phyloP scores from a whole-genome alignment of 2,888 invertebrate species.

The Anthrax anthrax region DNA sequence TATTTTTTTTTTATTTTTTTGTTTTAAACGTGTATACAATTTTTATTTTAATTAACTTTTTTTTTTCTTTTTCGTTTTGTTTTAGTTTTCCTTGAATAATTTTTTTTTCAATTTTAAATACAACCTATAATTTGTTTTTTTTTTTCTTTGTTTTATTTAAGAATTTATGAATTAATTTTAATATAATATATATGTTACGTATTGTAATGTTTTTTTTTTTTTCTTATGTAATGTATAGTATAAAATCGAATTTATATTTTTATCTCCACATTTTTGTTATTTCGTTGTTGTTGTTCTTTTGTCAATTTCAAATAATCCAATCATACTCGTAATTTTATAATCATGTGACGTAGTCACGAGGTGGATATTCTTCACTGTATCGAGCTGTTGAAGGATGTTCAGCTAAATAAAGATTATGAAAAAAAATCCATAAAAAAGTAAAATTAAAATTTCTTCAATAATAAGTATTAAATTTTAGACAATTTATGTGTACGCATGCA shows the following conservation, averaged over 20 bases:
- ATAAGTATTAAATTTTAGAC: background rate
- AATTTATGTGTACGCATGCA: too few relatives aligned
- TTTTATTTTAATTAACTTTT: too few relatives aligned
- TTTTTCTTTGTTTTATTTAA: too few relatives aligned
- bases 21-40: too few relatives aligned
- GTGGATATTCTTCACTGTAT: constrained; percentile 29
- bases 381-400: constrained; percentile 23
- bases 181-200: background rate
- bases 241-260: background rate
- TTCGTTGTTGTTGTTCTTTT: too few relatives aligned
- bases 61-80: background rate
- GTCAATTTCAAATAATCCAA: background rate
- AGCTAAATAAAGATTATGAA: constrained; percentile 12
- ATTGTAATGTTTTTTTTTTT: too few relatives aligned
- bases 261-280: too few relatives aligned
- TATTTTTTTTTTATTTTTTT: background rate
- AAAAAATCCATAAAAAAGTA: constrained; percentile 7
- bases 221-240: background rate
- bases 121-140: background rate
- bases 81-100: too few relatives aligned
- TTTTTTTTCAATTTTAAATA: background rate
- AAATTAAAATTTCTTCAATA: background rate
- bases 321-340: constrained; percentile 13
- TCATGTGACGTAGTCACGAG: constrained; percentile 32
- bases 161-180: background rate